Conservation (phyloP, 2,113 vertebrate species). For the Sciurus niger region DNA sequence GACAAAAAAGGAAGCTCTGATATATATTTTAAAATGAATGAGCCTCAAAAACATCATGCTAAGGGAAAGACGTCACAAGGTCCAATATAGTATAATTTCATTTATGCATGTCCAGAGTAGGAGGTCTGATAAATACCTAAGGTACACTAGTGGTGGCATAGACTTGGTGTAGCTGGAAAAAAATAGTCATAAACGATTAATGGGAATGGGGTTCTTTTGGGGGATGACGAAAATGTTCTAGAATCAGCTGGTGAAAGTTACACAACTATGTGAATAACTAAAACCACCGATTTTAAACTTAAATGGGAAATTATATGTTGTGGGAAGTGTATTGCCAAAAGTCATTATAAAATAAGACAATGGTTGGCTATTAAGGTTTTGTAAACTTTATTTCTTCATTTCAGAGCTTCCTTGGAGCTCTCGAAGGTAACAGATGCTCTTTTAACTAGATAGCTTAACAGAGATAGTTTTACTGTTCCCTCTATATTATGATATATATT, state of each 20-base stretch:
- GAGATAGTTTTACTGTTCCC: conserved; percentile 8
- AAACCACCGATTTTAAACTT: neutral
- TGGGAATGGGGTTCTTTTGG: neutral
- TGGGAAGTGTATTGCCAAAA: neutral
- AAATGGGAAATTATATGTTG: neutral
- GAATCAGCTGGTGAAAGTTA: neutral
- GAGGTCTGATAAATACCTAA: neutral
- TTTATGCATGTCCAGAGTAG: neutral
- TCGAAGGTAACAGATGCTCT: neutral
- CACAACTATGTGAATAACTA: neutral
- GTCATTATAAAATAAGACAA: neutral
- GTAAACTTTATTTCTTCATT: conserved; percentile 35
- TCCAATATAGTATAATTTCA: neutral
- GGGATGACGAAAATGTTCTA: neutral
- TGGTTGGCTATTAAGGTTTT: neutral
- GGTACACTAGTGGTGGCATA: neutral
- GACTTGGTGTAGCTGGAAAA: neutral
- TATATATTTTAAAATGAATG: neutral
- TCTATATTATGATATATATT: neutral
- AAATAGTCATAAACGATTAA: neutral
- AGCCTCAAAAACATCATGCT: neutral
- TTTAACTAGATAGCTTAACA: conserved; percentile 34
- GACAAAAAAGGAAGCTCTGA: neutral
- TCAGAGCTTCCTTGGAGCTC: conserved; percentile 1
- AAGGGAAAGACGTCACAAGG: neutral